Evolutionary conservation across 37 sponge, comb jelly and placozoan species (phyloP), one percentile per base, ranked within the genome.

Genomic region (Oopsacas minuta): DNA sequence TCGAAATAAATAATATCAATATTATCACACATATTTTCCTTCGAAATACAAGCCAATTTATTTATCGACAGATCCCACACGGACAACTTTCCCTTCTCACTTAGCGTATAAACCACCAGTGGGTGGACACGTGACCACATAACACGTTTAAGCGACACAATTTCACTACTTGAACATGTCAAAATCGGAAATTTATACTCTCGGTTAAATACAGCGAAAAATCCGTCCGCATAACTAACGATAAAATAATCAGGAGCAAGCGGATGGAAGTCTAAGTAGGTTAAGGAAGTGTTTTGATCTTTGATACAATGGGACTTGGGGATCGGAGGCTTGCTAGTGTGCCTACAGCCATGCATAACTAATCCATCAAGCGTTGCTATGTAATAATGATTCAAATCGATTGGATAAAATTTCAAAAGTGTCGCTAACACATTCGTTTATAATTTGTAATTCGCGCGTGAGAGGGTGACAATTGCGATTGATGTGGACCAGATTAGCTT

Each of bases 111-210:
- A 34, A 61, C 1, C 1, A 61, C 22, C 5, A n/a, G 30, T 12
- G 75, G 75, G 22, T 61, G 75, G 28, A 61, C 22, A 61, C 75
- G 75, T 3, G 75, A 61, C 75, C 75, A 61, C 75, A 25, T 61
- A 5, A 61, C 75, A 3, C 75, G 7, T 12, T 61, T 61, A 61
- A 61, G 75, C 75, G 75, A 61, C 75, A 61, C 75, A 61, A 61
- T 25, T 25, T 61, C 75, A 10, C 30, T 34, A 61, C 75, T 61
- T 61, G 22, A 25, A 10, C 5, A 5, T 34, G 28, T 34, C 28
- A 61, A 61, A 61, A 61, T 61, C 17, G 75, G 75, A 3, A 32
- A 25, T 3, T 25, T 3, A 3, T 25, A 32, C 28, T 61, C 30
- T 10, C 75, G 75, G 75, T 61, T 61, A 12, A 61, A 61, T 32